phyloP scores from a whole-genome alignment of 2,888 invertebrate species.

The Ashinkailepas kermadecensis region DNA sequence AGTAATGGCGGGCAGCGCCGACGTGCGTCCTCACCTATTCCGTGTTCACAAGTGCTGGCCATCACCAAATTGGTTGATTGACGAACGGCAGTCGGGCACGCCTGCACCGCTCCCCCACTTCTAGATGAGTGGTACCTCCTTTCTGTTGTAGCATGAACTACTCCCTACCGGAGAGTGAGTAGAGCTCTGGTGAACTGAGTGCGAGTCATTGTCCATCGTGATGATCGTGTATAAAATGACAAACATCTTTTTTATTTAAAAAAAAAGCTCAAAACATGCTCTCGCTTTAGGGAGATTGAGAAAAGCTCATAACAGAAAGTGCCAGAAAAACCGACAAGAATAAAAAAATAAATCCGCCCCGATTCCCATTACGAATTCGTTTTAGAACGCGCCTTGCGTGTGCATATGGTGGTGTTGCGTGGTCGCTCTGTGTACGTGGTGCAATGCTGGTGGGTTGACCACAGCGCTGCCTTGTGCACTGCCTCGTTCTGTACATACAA shows the following conservation, averaged over 20 bases:
- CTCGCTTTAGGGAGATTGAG: conserved; percentile 14
- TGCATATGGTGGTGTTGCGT: neutral
- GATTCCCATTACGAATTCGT: neutral
- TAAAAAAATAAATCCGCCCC: neutral
- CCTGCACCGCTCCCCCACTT: neutral
- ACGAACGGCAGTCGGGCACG: neutral
- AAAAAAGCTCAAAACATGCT: conserved; percentile 6
- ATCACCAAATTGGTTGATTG: neutral
- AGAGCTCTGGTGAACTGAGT: neutral
- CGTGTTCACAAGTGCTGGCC: neutral
- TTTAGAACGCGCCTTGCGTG: neutral
- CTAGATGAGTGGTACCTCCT: conserved; percentile 1
- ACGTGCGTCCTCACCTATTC: neutral
- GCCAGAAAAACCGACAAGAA: neutral
- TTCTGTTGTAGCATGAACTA: neutral
- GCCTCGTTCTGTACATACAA: neutral
- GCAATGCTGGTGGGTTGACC: neutral
- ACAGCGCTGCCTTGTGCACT: neutral
- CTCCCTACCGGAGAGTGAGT: neutral
- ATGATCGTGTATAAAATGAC: conserved; percentile 5
- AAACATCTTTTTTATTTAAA: conserved; percentile 14
- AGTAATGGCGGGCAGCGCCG: neutral
- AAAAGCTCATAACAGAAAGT: conserved; percentile 11
- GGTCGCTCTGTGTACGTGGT: neutral
- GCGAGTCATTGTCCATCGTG: neutral